A percentile compares a stretch with the other conserved stretches of the same genome.
Conservation (phyloP, 1,140 invertebrate genomes). For the Vanessa tameamea region DNA sequence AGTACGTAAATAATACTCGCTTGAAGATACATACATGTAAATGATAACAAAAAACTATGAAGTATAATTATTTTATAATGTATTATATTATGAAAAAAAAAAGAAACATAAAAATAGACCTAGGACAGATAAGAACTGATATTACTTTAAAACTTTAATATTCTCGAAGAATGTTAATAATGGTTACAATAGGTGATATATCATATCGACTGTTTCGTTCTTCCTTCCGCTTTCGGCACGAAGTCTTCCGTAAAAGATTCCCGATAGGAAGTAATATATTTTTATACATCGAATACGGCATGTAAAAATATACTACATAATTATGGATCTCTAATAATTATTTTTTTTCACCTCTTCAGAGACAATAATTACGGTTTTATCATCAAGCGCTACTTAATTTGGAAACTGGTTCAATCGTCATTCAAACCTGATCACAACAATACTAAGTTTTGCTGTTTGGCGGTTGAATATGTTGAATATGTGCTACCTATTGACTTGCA, state of each 20-base stretch:
- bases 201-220: slow-evolving; percentile 14
- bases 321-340: neutral
- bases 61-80: neutral
- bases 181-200: slow-evolving; percentile 16
- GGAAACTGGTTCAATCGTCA: no score
- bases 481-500: no score
- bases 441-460: no score
- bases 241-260: slow-evolving; percentile 26
- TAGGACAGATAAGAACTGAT: neutral
- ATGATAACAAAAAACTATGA: neutral
- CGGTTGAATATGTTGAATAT: no score
- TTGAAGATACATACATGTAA: neutral
- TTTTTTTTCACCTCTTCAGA: neutral
- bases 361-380: no score
- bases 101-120: neutral
- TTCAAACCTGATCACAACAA: no score
- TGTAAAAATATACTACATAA: neutral
- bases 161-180: slow-evolving; percentile 21
- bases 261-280: slow-evolving; percentile 18
- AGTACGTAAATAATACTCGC: no score
- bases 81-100: neutral
- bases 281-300: neutral
- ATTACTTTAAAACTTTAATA: neutral
- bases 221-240: slow-evolving; percentile 21
- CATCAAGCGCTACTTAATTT: no score